Evolutionary conservation across 2,113 vertebrate species (phyloP).

Genomic region (Pterocles burchelli): DNA sequence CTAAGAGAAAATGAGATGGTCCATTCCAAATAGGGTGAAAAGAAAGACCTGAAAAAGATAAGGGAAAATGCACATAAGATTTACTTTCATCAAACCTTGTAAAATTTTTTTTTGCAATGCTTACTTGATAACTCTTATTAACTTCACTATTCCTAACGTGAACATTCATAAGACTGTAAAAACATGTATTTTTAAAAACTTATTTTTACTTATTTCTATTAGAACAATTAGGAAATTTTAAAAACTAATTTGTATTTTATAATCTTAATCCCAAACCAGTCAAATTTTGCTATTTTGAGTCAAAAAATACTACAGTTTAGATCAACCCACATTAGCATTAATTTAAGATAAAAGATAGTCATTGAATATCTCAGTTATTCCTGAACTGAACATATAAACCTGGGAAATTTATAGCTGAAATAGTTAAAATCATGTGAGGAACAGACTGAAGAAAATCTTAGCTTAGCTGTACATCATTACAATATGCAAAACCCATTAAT

Average conservation of each 20-base stretch:
- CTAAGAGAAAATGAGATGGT: background rate
- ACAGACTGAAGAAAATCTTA: background rate
- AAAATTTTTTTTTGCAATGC: background rate
- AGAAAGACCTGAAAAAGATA: background rate
- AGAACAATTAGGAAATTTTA: background rate
- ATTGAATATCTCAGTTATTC: background rate
- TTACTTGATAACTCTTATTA: background rate
- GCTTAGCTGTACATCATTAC: background rate
- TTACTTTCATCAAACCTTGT: background rate
- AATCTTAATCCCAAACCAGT: background rate
- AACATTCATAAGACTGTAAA: background rate
- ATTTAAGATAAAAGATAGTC: background rate
- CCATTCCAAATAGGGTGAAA: background rate
- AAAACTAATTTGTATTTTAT: background rate
- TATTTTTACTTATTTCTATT: background rate
- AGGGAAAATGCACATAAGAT: background rate
- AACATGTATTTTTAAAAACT: background rate
- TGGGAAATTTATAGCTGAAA: background rate
- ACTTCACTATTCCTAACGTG: background rate
- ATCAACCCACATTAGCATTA: background rate
- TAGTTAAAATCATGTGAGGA: background rate
- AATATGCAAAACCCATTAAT: accelerated
- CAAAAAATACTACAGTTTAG: background rate
- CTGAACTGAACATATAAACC: background rate
- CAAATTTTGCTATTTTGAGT: background rate